Evolutionary conservation across 2,797 vertebrate genomes (phyloP).

Genomic region (Varecia variegata): DNA sequence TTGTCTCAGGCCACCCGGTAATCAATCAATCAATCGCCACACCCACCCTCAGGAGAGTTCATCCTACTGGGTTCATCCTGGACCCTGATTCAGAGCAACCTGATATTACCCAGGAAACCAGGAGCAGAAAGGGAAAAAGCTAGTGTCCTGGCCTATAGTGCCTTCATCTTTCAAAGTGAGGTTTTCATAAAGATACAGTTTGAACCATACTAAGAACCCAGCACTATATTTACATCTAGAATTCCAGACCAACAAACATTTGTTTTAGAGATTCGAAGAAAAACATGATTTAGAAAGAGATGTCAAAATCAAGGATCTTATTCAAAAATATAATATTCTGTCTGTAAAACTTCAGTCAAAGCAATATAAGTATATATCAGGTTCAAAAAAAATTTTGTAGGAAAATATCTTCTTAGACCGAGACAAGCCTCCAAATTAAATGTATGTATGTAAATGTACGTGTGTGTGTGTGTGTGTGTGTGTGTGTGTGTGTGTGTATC

Average conservation of each 20-base stretch:
- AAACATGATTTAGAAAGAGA: neutral
- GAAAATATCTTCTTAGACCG: neutral
- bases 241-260: slow-evolving; percentile 8
- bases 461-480: neutral
- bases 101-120: neutral
- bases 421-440: neutral
- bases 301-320: neutral
- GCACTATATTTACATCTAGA: neutral
- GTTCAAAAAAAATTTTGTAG: neutral
- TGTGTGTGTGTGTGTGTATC: neutral
- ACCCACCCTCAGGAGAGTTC: neutral
- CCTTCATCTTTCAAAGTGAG: neutral
- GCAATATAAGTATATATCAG: neutral
- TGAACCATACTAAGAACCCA: neutral
- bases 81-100: neutral
- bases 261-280: slow-evolving; percentile 15
- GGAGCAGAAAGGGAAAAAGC: neutral
- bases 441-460: neutral
- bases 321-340: neutral
- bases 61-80: neutral
- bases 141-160: neutral
- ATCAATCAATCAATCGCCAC: neutral
- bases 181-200: neutral
- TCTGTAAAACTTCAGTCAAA: neutral
- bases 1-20: neutral